Percentiles rank a stretch among this genome's conserved stretches.
phyloP scores from a whole-genome alignment of 2,797 vertebrate genomes.

The Columba guinea region DNA sequence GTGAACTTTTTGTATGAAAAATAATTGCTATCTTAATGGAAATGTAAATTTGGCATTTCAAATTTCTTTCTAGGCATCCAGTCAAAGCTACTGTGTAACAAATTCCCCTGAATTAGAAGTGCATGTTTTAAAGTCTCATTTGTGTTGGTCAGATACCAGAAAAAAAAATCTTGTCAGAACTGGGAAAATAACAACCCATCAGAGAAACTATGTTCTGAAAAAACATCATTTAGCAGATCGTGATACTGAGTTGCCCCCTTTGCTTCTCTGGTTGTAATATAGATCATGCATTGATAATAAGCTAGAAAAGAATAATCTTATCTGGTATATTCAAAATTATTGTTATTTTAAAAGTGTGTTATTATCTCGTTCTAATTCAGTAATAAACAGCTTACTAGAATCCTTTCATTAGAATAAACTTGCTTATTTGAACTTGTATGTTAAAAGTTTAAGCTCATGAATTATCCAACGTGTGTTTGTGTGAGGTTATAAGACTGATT shows the following conservation, averaged over 20 bases:
- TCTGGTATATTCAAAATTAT: neutral
- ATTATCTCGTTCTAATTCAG: neutral
- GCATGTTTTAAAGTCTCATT: neutral
- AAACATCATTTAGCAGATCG: neutral
- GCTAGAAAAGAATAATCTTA: neutral
- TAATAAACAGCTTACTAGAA: neutral
- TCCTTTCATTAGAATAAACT: neutral
- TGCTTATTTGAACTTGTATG: neutral
- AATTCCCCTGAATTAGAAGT: slow-evolving; percentile 3
- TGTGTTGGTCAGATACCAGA: neutral
- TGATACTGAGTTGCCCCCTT: neutral
- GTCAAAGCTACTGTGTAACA: slow-evolving; percentile 12
- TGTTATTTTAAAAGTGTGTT: neutral
- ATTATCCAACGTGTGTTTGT: neutral
- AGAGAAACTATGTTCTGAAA: neutral
- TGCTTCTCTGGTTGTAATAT: neutral
- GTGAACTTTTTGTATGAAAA: neutral
- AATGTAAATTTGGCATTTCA: neutral
- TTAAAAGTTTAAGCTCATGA: neutral
- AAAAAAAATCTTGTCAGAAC: neutral
- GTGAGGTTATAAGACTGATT: neutral
- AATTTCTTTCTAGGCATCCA: neutral
- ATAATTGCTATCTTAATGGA: neutral
- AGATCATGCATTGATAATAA: neutral
- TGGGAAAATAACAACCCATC: neutral